Conservation (phyloP, 2,888 invertebrate genomes). For the Pandemis corylana region DNA sequence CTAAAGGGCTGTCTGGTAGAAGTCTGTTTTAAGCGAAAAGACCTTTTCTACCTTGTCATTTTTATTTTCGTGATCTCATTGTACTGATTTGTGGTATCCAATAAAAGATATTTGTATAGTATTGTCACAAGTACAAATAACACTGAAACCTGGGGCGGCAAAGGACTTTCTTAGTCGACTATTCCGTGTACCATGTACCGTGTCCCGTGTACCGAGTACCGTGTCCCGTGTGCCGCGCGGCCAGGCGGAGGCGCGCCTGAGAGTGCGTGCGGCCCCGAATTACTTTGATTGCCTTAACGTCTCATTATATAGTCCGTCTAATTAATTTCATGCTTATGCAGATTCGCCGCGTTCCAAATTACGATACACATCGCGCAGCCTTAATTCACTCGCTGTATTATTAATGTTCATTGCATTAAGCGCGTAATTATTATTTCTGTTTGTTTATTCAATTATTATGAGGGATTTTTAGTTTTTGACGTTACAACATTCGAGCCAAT, state of each 20-base stretch:
- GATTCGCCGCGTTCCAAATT: conserved; percentile 25
- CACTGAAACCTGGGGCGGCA: too few species aligned
- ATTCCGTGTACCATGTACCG: too few species aligned
- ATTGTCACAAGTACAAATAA: too few species aligned
- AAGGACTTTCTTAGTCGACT: too few species aligned
- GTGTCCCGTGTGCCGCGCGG: not conserved
- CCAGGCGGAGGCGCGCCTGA: not conserved
- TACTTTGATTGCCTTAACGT: conserved; percentile 27
- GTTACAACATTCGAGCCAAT: conserved; percentile 23
- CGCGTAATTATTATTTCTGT: conserved; percentile 37
- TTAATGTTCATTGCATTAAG: conserved; percentile 37
- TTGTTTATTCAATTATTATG: conserved; percentile 37
- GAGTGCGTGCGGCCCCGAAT: conserved; percentile 27
- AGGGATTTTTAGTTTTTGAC: conserved; percentile 21
- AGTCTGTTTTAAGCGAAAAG: too few species aligned
- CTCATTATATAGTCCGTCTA: conserved; percentile 38
- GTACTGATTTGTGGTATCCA: too few species aligned
- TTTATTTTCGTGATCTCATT: too few species aligned
- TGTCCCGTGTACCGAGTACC: too few species aligned
- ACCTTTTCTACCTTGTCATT: too few species aligned
- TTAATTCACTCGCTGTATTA: conserved; percentile 29
- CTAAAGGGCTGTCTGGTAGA: too few species aligned
- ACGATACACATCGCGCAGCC: conserved; percentile 37
- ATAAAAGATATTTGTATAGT: too few species aligned
- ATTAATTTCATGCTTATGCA: conserved; percentile 43